Evolutionary conservation across 2,113 vertebrate genomes (phyloP).

Genomic region (Nanorana parkeri): DNA sequence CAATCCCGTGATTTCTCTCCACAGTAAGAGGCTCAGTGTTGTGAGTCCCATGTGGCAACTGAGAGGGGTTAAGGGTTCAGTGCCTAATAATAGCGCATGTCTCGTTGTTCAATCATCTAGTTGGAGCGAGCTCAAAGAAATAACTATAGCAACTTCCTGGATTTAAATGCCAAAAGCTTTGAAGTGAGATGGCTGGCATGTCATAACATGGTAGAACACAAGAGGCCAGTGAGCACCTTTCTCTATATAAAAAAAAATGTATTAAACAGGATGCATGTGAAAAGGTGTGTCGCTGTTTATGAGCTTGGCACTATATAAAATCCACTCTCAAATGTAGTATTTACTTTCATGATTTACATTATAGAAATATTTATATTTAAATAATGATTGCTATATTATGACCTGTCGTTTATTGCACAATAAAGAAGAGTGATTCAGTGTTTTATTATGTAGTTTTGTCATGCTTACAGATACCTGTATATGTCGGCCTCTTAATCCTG

Average conservation of each 20-base stretch:
- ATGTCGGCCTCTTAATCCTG: too few relatives aligned
- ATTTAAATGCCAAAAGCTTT: slow-evolving; percentile 49
- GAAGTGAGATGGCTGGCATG: slow-evolving; percentile 44
- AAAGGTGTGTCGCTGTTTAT: background rate
- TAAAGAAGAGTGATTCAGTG: background rate
- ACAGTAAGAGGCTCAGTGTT: background rate
- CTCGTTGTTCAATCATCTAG: slow-evolving; percentile 20
- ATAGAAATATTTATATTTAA: background rate
- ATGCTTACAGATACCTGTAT: too few relatives aligned
- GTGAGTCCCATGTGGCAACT: slow-evolving; percentile 5
- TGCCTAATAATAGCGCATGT: slow-evolving; percentile 38
- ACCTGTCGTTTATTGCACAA: background rate
- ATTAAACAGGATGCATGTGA: background rate
- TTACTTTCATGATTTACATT: background rate
- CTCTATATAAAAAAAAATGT: slow-evolving; percentile 34
- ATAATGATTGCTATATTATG: too few relatives aligned
- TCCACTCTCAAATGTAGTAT: background rate
- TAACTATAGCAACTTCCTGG: slow-evolving; percentile 49
- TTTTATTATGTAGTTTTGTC: too few relatives aligned
- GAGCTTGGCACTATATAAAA: background rate
- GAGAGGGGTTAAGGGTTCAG: slow-evolving; percentile 42
- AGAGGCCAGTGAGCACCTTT: slow-evolving; percentile 35
- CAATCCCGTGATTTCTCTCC: background rate
- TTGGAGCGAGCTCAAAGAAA: slow-evolving; percentile 54
- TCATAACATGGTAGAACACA: slow-evolving; percentile 36